Conservation (phyloP, 2,113 vertebrate genomes). For the Pleuronectes platessa region DNA sequence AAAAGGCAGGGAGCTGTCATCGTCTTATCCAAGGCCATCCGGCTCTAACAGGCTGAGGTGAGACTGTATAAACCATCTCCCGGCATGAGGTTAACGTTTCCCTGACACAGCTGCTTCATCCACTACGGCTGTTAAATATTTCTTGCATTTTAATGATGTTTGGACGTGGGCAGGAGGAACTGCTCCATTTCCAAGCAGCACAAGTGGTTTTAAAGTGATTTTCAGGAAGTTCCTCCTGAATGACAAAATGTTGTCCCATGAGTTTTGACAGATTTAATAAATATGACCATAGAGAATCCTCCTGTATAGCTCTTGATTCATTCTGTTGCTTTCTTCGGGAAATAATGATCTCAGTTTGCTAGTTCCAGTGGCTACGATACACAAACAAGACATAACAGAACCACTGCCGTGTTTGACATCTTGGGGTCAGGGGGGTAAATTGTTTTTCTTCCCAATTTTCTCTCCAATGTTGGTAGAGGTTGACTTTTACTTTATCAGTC, state of each 20-base stretch:
- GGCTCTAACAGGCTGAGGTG: constrained; percentile 25
- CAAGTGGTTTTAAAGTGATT: background rate
- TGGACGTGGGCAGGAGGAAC: constrained; percentile 6
- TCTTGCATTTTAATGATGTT: constrained; percentile 49
- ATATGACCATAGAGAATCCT: background rate
- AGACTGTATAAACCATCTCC: constrained; percentile 32
- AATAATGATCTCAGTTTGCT: no score
- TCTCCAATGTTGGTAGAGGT: no score
- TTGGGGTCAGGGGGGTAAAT: no score
- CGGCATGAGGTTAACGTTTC: constrained; percentile 51
- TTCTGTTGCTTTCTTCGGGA: no score
- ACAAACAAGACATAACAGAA: no score
- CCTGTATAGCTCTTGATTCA: no score
- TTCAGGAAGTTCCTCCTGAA: constrained; percentile 1
- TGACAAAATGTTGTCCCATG: no score
- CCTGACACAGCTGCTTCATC: constrained; percentile 44
- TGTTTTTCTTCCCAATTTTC: no score
- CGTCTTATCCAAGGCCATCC: constrained; percentile 30
- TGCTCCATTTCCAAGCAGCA: constrained; percentile 4
- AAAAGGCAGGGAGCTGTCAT: constrained; percentile 21
- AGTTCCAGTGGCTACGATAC: no score
- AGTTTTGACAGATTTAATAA: background rate
- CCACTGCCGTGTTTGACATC: no score
- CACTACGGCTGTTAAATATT: constrained; percentile 42
- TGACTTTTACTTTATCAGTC: no score